Evolutionary conservation across 1,140 invertebrate species (phyloP).

Genomic region (Penaeus indicus): DNA sequence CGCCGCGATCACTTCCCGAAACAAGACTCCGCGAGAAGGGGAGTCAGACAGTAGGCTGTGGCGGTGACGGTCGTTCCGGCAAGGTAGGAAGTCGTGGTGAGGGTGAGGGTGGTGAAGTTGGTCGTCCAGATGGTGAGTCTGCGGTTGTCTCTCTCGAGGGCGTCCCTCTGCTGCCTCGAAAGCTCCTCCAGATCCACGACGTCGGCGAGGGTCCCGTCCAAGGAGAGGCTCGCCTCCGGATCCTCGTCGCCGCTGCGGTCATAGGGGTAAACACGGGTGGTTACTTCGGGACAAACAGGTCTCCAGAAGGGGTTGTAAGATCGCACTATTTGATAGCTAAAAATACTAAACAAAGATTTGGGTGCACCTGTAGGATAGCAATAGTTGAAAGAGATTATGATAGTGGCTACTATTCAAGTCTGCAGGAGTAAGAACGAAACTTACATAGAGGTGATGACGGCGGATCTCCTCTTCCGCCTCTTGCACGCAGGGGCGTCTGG

Average conservation of each 20-base stretch:
- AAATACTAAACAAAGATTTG: too few species aligned
- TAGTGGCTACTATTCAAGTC: too few species aligned
- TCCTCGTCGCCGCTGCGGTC: neutral
- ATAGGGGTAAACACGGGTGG: neutral
- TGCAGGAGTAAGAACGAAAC: neutral
- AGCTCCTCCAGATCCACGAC: neutral
- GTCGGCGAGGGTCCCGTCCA: neutral
- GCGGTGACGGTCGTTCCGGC: conserved; percentile 33
- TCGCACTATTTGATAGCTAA: too few species aligned
- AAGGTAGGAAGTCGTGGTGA: conserved; percentile 50
- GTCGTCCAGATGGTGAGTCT: conserved; percentile 45
- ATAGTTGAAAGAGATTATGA: too few species aligned
- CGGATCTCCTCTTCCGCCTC: conserved; percentile 39
- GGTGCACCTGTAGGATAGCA: too few species aligned
- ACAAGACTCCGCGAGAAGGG: neutral
- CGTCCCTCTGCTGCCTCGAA: neutral
- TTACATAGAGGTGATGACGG: neutral
- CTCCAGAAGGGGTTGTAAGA: too few species aligned
- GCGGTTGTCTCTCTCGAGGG: conserved; percentile 1
- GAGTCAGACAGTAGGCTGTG: conserved; percentile 12
- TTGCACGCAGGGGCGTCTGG: neutral
- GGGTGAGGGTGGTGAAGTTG: conserved; percentile 41
- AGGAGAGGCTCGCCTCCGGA: neutral
- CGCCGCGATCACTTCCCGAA: conserved; percentile 31
- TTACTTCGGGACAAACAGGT: too few species aligned